These are phyloP conservation scores for Nematopogon swammerdamellus DNA, from an alignment of 2,888 invertebrate genomes.

Conservation along the genomic window DNA sequence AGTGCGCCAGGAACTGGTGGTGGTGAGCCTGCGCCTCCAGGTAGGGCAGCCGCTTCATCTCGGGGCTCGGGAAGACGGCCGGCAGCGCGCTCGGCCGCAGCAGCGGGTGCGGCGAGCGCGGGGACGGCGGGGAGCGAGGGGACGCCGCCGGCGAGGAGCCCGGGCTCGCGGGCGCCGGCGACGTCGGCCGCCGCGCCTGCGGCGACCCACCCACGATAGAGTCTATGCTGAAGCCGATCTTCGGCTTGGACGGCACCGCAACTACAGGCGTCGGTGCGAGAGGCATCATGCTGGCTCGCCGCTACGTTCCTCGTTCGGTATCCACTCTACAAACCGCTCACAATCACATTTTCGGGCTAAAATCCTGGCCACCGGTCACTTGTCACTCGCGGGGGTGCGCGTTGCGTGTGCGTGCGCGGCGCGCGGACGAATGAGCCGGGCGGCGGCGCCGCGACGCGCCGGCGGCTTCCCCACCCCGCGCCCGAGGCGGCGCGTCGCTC, in stretches of 20 bases:
- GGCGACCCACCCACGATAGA: conserved; percentile 79
- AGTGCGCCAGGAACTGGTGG: conserved; percentile 68
- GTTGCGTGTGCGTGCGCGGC: conserved; percentile 50
- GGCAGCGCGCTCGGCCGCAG: conserved; percentile 49
- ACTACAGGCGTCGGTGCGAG: conserved; percentile 91
- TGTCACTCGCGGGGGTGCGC: conserved; percentile 38
- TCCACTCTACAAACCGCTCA: conserved; percentile 27
- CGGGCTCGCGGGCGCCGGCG: conserved; percentile 54
- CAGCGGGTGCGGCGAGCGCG: conserved; percentile 42
- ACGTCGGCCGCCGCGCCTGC: conserved; percentile 37
- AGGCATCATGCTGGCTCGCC: conserved; percentile 76
- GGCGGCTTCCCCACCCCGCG: conserved; percentile 13
- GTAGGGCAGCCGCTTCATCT: conserved; percentile 58
- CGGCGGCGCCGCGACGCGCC: conserved; percentile 24
- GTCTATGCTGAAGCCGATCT: conserved; percentile 93
- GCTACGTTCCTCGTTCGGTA: conserved; percentile 22
- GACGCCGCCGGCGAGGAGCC: conserved; percentile 34
- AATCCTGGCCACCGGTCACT: conserved; percentile 39
- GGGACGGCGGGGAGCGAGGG: conserved; percentile 42
- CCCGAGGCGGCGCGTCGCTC: conserved; percentile 18
- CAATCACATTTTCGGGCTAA: conserved; percentile 20
- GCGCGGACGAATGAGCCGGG: conserved; percentile 48
- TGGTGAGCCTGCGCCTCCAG: conserved; percentile 58
- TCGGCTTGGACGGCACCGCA: conserved; percentile 88
- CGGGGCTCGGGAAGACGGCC: conserved; percentile 53